Evolutionary conservation across 2,113 vertebrate genomes (phyloP).

Genomic region (Hiodon alosoides): DNA sequence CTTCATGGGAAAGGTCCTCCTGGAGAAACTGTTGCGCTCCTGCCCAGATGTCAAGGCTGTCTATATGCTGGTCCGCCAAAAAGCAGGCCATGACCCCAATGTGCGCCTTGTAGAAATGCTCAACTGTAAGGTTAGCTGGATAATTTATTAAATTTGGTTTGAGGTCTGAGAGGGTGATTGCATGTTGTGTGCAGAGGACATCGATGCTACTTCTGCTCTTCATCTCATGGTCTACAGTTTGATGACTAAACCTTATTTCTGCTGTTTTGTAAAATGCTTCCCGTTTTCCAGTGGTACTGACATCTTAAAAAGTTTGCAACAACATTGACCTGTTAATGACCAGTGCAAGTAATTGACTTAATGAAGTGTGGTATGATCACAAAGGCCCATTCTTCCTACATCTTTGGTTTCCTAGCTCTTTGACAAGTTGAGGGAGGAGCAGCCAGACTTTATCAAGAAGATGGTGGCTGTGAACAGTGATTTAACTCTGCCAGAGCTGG

Average conservation of each 20-base stretch:
- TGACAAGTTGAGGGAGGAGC: constrained; percentile 83
- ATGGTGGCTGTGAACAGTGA: constrained; percentile 82
- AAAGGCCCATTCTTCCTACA: too few relatives aligned
- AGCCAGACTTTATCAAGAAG: constrained; percentile 82
- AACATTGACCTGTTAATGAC: too few relatives aligned
- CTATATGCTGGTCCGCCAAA: constrained; percentile 84
- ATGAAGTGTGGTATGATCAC: too few relatives aligned
- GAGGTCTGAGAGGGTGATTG: background rate
- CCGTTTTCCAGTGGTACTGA: background rate
- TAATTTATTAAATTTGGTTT: background rate
- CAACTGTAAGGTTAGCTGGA: constrained; percentile 76
- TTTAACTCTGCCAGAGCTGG: constrained; percentile 77
- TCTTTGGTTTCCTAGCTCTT: constrained; percentile 70
- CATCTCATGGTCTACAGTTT: background rate
- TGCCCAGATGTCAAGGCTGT: constrained; percentile 58
- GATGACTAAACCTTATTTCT: background rate
- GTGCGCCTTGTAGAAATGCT: constrained; percentile 78
- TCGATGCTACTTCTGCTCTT: background rate
- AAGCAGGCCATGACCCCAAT: constrained; percentile 76
- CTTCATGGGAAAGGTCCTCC: constrained; percentile 93
- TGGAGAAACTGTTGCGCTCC: constrained; percentile 76
- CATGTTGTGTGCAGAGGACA: background rate
- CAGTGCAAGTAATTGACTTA: too few relatives aligned
- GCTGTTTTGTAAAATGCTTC: too few relatives aligned
- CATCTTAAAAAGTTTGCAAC: background rate